These are phyloP conservation scores for Rhagophthalmus giganteus DNA, from an alignment of 2,888 invertebrate species.

Conservation along the genomic window DNA sequence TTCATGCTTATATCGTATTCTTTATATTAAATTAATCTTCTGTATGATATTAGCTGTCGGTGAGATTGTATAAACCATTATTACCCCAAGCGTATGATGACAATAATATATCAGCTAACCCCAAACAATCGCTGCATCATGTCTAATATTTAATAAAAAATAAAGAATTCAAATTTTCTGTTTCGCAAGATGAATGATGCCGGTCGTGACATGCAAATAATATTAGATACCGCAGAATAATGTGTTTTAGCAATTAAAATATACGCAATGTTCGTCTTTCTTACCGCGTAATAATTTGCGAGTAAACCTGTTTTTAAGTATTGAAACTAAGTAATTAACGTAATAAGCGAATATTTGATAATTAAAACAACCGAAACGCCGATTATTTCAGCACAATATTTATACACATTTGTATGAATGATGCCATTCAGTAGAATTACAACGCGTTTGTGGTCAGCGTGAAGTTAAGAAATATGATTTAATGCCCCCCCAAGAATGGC, in stretches of 20 bases:
- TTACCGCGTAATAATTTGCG: too few relatives aligned
- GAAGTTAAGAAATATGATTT: slow-evolving; percentile 25
- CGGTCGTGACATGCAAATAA: slow-evolving; percentile 10
- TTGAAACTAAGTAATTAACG: neutral
- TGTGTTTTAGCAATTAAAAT: too few relatives aligned
- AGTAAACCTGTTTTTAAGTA: too few relatives aligned
- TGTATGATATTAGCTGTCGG: slow-evolving; percentile 45
- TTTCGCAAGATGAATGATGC: slow-evolving; percentile 16
- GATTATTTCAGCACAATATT: neutral
- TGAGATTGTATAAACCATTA: slow-evolving; percentile 41
- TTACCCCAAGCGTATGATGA: slow-evolving; percentile 42
- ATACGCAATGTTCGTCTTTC: too few relatives aligned
- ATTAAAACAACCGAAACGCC: neutral
- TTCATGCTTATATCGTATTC: slow-evolving; percentile 36
- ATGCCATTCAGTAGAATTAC: slow-evolving; percentile 18
- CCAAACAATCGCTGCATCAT: slow-evolving; percentile 49
- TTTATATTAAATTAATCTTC: slow-evolving; percentile 46
- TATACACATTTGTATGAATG: slow-evolving; percentile 5
- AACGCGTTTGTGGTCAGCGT: slow-evolving; percentile 28
- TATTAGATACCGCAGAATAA: slow-evolving; percentile 1
- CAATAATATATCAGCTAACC: slow-evolving; percentile 48
- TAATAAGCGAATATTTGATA: neutral
- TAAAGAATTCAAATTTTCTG: slow-evolving; percentile 30
- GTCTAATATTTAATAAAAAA: slow-evolving; percentile 50
- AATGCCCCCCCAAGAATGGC: slow-evolving; percentile 14